Evolutionary conservation across 2,888 invertebrate species (phyloP), one percentile per base, ranked within the genome.

Genomic region (Eupithecia subfuscata): DNA sequence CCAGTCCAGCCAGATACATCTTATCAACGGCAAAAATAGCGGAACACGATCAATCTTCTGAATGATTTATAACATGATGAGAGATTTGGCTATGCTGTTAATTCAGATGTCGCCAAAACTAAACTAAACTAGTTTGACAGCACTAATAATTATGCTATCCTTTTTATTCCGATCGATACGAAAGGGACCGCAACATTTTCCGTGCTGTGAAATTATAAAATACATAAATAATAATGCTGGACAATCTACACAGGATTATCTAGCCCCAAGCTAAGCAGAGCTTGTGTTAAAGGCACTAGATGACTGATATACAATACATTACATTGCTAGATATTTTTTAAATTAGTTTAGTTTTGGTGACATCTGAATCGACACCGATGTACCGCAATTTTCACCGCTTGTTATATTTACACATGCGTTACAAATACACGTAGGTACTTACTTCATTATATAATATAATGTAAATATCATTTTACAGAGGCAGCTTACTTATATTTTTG

Each of bases 401-500:
- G 14, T 60, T 60, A 1, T 25, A 14, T 60, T 14, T 22, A 60
- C 6, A 60, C 22, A 3, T 56, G 22, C 9, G 9, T n/a, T n/a
- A 52, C 11, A n/a, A 52, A 56, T 56, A 9, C 60, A 25, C 60
- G 22, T 60, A 56, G 2, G 11, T 56, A 56, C 56, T 12, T 25
- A 56, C n/a, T n/a, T n/a, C n/a, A n/a, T n/a, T n/a, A n/a, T n/a
- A n/a, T n/a, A n/a, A n/a, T n/a, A 56, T 56, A 25, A 56, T 22
- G 5, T 25, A 5, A 56, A 25, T 25, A 56, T 56, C 3, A 56
- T 56, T 22, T 60, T 60, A 60, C 14, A 60, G 25, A 60, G 60
- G 60, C 60, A 60, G 60, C 60, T 60, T 60, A 25, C 60, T 25
- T 60, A 48, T 56, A 60, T 60, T 60, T 60, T 60, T 25, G n/a